phyloP scores from a whole-genome alignment of 2,888 invertebrate species.

The Acronicta aceris region DNA sequence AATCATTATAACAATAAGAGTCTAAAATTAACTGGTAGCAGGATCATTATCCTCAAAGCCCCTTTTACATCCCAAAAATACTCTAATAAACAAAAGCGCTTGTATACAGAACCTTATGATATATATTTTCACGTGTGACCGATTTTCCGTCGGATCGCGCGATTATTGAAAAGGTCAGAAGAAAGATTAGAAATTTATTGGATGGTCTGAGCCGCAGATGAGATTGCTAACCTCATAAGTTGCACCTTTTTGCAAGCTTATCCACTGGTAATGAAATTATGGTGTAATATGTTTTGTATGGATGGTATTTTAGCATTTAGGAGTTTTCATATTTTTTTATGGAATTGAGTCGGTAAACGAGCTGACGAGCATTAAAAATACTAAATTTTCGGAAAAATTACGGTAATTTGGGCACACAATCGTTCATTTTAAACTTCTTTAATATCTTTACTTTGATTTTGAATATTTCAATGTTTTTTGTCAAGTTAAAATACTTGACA shows the following conservation, averaged over 20 bases:
- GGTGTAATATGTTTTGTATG: too few relatives aligned
- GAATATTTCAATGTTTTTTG: too few relatives aligned
- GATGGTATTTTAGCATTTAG: too few relatives aligned
- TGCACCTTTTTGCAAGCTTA: slow-evolving; percentile 49
- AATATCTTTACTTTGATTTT: too few relatives aligned
- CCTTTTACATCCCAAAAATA: neutral
- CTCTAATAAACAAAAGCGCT: slow-evolving; percentile 1
- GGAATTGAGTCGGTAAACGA: too few relatives aligned
- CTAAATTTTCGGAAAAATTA: too few relatives aligned
- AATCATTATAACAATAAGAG: too few relatives aligned
- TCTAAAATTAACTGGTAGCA: neutral
- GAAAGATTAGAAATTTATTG: slow-evolving; percentile 70
- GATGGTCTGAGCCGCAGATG: slow-evolving; percentile 59
- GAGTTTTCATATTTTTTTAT: too few relatives aligned
- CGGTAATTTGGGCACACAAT: too few relatives aligned
- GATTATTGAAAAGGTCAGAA: slow-evolving; percentile 63
- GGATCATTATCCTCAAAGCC: neutral
- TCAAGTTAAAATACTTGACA: too few relatives aligned
- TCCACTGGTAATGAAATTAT: slow-evolving; percentile 14
- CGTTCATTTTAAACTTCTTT: too few relatives aligned
- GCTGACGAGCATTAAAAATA: too few relatives aligned
- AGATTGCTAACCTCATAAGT: slow-evolving; percentile 60
- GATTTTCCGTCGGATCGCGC: slow-evolving; percentile 55
- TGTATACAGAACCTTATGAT: slow-evolving; percentile 28
- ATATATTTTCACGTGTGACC: slow-evolving; percentile 53